Base-by-base conservation (phyloP, 1,140 invertebrate genomes). In the Rhysida immarginata region DNA sequence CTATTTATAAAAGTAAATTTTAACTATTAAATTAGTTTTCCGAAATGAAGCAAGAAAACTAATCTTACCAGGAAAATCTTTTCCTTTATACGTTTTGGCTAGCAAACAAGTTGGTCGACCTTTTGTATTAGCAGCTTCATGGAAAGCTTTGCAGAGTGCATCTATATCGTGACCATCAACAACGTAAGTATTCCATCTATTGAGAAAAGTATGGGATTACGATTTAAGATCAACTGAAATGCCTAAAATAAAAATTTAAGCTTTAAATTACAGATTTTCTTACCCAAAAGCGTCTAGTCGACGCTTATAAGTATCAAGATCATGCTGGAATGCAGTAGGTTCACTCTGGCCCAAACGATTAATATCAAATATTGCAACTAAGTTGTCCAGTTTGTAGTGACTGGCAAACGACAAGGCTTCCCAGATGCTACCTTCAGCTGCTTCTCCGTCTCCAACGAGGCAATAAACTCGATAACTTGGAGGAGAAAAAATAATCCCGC, bases 361-460 rank as follows among this genome's bases (percentile, higher is more conserved):
- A 14, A 98, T 80, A 69, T 99, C 96, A 66, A 99, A 90, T 65
- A 99, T 91, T 18, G 91, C 90, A 50, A 91, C 90, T 2, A 99
- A 75, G 75, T 99, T 99, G 71, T 98, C 92, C 26, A 99, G 77
- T 55, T 95, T 90, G 72, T 99, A 98, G 67, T 85, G 78, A 49
- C 86, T 85, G 42, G 92, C 87, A 74, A 99, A 99, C 63, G 92
- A 81, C 43, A 98, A 74, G 0, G 94, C 94, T 74, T 99, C 96
- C 96, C 96, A 99, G 58, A 99, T 82, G 16, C 92, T 95, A 58
- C 96, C 96, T 76, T 99, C 96, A 0, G 93, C 92, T 64, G 88
- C 86, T 75, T 99, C 96, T 21, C 96, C 96, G 76, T 99, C 96
- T 46, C 96, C 96, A 58, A 99, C 80, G 27, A 99, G 64, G 64